phyloP scores from a whole-genome alignment of 1,140 invertebrate species.

The Bilobella aurantiaca region DNA sequence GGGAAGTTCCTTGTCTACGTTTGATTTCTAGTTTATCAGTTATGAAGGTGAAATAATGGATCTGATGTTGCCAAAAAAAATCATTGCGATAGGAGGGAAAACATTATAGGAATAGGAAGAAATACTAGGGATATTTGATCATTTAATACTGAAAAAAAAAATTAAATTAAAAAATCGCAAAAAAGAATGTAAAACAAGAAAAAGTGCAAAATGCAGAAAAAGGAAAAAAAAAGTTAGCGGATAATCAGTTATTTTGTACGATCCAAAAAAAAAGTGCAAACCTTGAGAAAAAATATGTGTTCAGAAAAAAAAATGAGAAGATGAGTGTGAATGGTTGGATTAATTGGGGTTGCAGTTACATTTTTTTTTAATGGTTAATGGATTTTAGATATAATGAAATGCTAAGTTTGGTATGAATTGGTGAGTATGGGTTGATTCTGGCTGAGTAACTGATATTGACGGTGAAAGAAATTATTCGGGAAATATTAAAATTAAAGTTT shows the following conservation, averaged over 20 bases:
- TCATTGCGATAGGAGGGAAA: not conserved
- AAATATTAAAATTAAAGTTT: too few relatives aligned
- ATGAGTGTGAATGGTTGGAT: not conserved
- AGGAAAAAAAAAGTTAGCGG: not conserved
- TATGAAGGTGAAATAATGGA: not conserved
- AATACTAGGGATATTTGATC: not conserved
- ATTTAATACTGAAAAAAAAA: slow-evolving; percentile 2
- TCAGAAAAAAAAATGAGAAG: slow-evolving; percentile 18
- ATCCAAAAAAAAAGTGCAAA: slow-evolving; percentile 13
- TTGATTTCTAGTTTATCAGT: not conserved
- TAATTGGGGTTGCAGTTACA: not conserved
- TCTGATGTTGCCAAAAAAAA: slow-evolving; percentile 6
- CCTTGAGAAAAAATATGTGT: slow-evolving; percentile 18
- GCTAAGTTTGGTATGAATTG: not conserved
- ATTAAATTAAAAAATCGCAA: not conserved
- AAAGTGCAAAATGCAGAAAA: slow-evolving; percentile 11
- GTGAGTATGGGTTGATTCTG: too few relatives aligned
- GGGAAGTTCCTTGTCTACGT: too few relatives aligned
- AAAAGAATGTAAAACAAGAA: slow-evolving; percentile 11
- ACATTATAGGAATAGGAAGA: not conserved
- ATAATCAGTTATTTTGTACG: not conserved
- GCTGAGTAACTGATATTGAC: too few relatives aligned
- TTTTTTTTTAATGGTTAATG: not conserved
- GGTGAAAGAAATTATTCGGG: too few relatives aligned
- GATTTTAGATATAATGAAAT: too few relatives aligned